Conservation (phyloP, 2,113 vertebrate genomes). For the Pholis gunnellus region DNA sequence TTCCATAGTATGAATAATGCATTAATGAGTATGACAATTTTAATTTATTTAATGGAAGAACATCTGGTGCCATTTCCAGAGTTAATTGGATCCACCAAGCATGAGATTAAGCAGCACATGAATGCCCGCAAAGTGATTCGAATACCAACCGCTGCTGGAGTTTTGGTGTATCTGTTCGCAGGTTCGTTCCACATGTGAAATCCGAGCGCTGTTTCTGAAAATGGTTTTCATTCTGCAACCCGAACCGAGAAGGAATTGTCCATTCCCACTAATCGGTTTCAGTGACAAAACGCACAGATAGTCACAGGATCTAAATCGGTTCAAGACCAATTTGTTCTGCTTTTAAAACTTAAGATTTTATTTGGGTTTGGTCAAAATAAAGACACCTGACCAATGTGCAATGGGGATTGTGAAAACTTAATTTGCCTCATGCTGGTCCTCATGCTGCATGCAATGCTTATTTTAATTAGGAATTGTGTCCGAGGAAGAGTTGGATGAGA, state of each 20-base stretch:
- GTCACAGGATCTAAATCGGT: background rate
- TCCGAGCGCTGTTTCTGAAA: background rate
- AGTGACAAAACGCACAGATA: background rate
- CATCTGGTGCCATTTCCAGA: constrained; percentile 52
- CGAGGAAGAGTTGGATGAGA: background rate
- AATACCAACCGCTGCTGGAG: constrained; percentile 9
- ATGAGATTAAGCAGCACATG: constrained; percentile 57
- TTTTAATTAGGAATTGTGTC: too few relatives aligned
- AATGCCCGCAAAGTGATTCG: constrained; percentile 24
- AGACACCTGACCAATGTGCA: background rate
- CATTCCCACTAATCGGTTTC: too few relatives aligned
- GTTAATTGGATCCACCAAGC: constrained; percentile 64
- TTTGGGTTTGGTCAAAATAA: too few relatives aligned
- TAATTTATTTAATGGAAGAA: constrained; percentile 53
- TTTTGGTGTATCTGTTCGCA: background rate
- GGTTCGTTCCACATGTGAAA: background rate
- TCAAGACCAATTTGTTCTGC: background rate
- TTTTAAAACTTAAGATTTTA: background rate
- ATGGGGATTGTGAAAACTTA: background rate
- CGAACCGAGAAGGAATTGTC: background rate
- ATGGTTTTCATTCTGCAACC: background rate
- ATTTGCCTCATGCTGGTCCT: background rate
- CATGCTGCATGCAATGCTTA: background rate
- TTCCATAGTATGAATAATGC: constrained; percentile 57
- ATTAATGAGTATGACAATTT: constrained; percentile 36